Conservation (phyloP, 2,888 invertebrate genomes). For the Caenorhabditis sp. region DNA sequence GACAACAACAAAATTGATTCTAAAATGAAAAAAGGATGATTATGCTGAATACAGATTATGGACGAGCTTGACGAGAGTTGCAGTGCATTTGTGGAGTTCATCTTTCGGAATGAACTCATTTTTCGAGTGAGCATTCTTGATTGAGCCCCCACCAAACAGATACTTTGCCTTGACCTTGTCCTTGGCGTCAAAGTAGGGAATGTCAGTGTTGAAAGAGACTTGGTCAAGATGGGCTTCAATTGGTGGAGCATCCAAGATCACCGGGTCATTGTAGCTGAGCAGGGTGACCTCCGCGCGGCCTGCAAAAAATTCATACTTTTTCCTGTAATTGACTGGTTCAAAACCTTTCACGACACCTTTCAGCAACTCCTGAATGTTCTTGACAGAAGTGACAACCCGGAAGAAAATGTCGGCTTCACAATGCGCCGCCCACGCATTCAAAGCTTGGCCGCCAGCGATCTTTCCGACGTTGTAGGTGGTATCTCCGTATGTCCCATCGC, state of each 20-base stretch:
- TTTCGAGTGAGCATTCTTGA: conserved; percentile 75
- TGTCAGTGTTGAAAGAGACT: conserved; percentile 75
- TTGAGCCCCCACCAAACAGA: conserved; percentile 74
- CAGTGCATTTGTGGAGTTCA: conserved; percentile 58
- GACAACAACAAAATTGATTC: neutral
- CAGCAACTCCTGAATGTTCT: conserved; percentile 46
- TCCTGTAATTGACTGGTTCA: neutral
- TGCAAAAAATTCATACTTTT: neutral
- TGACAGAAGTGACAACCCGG: conserved; percentile 65
- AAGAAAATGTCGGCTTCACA: conserved; percentile 71
- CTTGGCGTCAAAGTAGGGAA: conserved; percentile 68
- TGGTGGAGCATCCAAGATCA: conserved; percentile 60
- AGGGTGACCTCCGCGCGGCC: conserved; percentile 52
- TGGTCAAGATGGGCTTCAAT: conserved; percentile 48
- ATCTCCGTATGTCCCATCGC: conserved; percentile 62
- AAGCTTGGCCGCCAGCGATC: conserved; percentile 75
- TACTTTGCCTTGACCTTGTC: conserved; percentile 70
- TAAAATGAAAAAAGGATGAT: conserved; percentile 4
- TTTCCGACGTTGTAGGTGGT: conserved; percentile 76
- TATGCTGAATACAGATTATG: conserved; percentile 11
- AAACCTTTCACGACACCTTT: conserved; percentile 55
- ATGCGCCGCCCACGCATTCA: conserved; percentile 74
- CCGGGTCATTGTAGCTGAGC: conserved; percentile 61
- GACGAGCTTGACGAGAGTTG: conserved; percentile 50
- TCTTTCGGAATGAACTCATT: conserved; percentile 71